Evolutionary conservation across 2,113 vertebrate genomes (phyloP).

Genomic region (Lagopus muta): DNA sequence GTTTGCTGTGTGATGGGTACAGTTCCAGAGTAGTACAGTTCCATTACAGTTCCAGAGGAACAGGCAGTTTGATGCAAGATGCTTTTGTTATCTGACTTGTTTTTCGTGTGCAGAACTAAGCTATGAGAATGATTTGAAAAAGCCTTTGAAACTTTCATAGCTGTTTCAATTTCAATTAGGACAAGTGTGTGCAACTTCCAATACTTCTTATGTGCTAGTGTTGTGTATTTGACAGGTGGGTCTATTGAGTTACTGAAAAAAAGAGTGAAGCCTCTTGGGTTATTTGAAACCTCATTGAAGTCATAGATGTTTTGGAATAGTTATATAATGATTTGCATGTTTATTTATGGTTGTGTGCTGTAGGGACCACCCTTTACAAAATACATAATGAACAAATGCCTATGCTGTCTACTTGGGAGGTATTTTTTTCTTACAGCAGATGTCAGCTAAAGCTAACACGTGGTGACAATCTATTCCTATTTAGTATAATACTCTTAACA

Average conservation of each 20-base stretch:
- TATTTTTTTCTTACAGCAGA: conserved; percentile 19
- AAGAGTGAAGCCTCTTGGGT: conserved; percentile 58
- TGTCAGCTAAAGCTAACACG: conserved; percentile 58
- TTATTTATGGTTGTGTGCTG: conserved; percentile 75
- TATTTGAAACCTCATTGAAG: conserved; percentile 72
- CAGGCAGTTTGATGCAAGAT: neutral
- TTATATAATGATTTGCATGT: conserved; percentile 78
- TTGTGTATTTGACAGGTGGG: conserved; percentile 65
- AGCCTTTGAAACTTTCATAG: conserved; percentile 25
- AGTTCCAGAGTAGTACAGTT: neutral
- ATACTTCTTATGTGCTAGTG: conserved; percentile 52
- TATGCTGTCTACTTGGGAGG: conserved; percentile 31
- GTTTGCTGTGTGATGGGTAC: neutral
- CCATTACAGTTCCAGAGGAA: neutral
- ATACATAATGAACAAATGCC: conserved; percentile 66
- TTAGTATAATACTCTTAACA: conserved; percentile 13
- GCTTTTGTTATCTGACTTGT: neutral
- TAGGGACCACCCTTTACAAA: conserved; percentile 63
- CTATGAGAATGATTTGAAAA: conserved; percentile 3
- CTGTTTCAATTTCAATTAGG: neutral
- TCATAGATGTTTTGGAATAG: conserved; percentile 70
- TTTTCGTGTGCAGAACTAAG: neutral
- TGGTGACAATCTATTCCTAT: conserved; percentile 46
- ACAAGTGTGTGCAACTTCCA: conserved; percentile 34
- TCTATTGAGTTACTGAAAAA: conserved; percentile 60